These are phyloP conservation scores for Cacatua alba DNA, from an alignment of 2,113 vertebrate species.

Conservation along the genomic window DNA sequence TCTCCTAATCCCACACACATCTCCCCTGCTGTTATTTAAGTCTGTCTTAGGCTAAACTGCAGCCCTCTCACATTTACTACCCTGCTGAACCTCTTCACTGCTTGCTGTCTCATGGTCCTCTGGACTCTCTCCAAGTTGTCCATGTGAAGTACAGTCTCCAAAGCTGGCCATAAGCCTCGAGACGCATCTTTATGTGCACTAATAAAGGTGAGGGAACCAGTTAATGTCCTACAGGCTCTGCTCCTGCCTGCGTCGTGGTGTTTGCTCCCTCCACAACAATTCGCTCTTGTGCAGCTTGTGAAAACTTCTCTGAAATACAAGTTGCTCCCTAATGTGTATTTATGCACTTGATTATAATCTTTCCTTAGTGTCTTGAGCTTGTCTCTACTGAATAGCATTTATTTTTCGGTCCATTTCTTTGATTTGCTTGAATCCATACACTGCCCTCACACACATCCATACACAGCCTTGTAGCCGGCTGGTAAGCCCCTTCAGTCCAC, in stretches of 20 bases:
- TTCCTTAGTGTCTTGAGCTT: background rate
- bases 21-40: background rate
- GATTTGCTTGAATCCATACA: accelerated
- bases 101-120: background rate
- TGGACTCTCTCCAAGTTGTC: background rate
- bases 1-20: background rate
- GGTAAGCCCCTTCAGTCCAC: background rate
- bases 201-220: background rate
- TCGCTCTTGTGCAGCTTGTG: background rate
- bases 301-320: background rate
- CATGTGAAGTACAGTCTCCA: background rate
- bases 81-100: background rate
- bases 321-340: background rate
- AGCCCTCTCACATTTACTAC: background rate
- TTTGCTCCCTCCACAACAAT: background rate
- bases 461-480: background rate
- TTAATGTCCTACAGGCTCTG: background rate
- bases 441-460: accelerated
- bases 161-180: background rate
- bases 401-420: background rate
- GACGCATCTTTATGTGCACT: accelerated
- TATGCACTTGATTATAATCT: background rate
- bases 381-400: background rate
- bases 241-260: background rate
- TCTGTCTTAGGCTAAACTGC: background rate